Evolutionary conservation across 2,797 vertebrate species (phyloP).

Genomic region (Pelobates cultripes): DNA sequence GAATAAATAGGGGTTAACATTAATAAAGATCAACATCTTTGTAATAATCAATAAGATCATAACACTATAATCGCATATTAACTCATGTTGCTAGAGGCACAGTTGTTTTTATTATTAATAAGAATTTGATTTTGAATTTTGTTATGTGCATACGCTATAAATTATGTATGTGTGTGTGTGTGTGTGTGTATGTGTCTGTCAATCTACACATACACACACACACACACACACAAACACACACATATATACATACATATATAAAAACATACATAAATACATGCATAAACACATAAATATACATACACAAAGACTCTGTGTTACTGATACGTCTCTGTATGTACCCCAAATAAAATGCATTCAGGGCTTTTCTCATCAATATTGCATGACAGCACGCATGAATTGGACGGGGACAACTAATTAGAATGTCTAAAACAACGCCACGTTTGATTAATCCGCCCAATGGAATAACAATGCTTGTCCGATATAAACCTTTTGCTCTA

Average conservation of each 20-base stretch:
- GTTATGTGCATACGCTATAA: no score
- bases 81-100: neutral
- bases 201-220: no score
- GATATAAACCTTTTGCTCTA: no score
- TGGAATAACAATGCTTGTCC: neutral
- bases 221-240: no score
- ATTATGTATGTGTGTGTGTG: no score
- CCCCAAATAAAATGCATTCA: no score
- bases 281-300: no score
- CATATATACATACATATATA: no score
- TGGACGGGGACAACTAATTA: neutral
- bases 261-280: no score
- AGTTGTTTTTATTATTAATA: neutral
- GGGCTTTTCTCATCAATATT: neutral
- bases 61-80: neutral
- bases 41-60: neutral
- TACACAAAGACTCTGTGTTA: no score
- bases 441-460: neutral
- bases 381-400: neutral
- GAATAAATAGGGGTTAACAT: slow-evolving; percentile 7
- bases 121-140: neutral
- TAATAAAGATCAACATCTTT: neutral
- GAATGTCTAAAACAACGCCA: neutral
- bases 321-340: no score
- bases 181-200: no score